These are phyloP conservation scores for Bombyx mori DNA, from an alignment of 1,140 invertebrate genomes.

Conservation along the genomic window DNA sequence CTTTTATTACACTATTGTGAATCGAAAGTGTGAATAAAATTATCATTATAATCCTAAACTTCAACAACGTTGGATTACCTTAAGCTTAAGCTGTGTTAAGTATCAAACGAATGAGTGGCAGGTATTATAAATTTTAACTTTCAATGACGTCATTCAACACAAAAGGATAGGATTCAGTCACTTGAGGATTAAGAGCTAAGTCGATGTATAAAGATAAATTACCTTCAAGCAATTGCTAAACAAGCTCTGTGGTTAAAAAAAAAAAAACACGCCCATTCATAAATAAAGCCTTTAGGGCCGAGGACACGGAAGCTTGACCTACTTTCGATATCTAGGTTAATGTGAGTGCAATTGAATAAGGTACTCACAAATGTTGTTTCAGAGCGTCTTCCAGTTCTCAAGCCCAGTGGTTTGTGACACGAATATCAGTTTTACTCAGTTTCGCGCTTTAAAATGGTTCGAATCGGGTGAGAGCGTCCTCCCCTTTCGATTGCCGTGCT, in stretches of 20 bases:
- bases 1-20: too few relatives aligned
- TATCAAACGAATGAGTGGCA: too few relatives aligned
- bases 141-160: too few relatives aligned
- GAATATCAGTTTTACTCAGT: conserved; percentile 25
- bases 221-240: too few relatives aligned
- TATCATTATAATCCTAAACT: too few relatives aligned
- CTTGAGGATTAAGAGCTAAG: too few relatives aligned
- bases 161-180: too few relatives aligned
- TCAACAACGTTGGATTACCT: too few relatives aligned
- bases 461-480: conserved; percentile 34
- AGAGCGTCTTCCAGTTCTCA: conserved; percentile 39
- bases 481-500: conserved; percentile 30
- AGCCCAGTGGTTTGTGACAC: conserved; percentile 22
- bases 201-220: too few relatives aligned
- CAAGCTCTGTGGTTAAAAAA: conserved; percentile 4
- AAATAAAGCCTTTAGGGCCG: conserved; percentile 41
- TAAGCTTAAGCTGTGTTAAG: too few relatives aligned
- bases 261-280: conserved; percentile 36
- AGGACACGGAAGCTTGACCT: conserved; percentile 61
- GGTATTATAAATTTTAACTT: too few relatives aligned
- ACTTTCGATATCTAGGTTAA: conserved; percentile 24
- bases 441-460: conserved; percentile 26
- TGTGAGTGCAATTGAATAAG: conserved; percentile 13
- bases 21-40: too few relatives aligned
- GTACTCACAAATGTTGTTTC: conserved; percentile 52